Evolutionary conservation across 2,113 vertebrate species (phyloP), one percentile per base, ranked within the genome.

Genomic region (Nicator chloris): DNA sequence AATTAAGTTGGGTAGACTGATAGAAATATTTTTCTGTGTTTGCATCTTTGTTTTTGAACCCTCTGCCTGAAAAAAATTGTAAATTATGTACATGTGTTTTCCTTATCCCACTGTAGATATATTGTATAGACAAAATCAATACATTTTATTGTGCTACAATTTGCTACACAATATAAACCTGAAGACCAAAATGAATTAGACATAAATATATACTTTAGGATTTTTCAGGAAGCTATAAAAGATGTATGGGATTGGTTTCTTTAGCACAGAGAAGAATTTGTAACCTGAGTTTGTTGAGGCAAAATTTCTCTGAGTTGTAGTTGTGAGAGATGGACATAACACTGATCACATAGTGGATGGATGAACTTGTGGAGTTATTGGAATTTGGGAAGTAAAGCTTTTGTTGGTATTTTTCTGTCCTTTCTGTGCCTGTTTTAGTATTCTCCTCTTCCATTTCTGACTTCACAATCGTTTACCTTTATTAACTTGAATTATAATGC

Each of bases 21-120:
- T 66, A 85, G 92, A 96, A 97, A 93, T 95, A 94, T 96, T 95
- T 92, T 94, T 70, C 37, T 26, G 17, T 72, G 80, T 95, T 94
- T 96, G 35, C 69, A 75, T 90, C 76, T 92, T 93, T 94, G 24
- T 3, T 73, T 92, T 73, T 92, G 54, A 90, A 85, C 42, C 63
- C 87, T 81, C 66, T 82, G 90, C 81, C 42, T 69, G 89, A 93
- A 92, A 81, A 95, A 53, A 79, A 77, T 66, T 47, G 13, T 93
- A 90, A 95, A 89, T 86, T 59, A 95, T 59, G 70, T 95, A 17
- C 6, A 17, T 65, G 79, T 77, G 7, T 24, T 75, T 94, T 77
- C 47, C 37, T 66, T 80, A 65, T 44, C 35, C 39, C 11, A 27
- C 6, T 11, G 15, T 60, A 30, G 30, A 21, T 76, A 37, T 66